Conservation (phyloP, 2,113 vertebrate genomes). For the Scophthalmus maximus region DNA sequence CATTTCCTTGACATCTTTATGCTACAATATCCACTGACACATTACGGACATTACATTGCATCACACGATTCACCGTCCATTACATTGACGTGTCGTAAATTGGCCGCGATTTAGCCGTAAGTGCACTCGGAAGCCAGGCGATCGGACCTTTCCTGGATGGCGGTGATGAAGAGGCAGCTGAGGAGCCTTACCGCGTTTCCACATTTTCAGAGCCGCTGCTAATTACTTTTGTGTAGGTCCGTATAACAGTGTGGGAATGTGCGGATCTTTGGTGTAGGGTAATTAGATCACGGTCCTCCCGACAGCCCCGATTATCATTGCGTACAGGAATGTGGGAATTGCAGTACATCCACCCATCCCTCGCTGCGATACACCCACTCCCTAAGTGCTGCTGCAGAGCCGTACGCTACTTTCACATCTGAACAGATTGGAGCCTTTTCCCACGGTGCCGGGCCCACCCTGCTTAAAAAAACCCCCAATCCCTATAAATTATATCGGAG, state of each 20-base stretch:
- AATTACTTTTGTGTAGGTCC: slow-evolving; percentile 31
- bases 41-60: not conserved
- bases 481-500: slow-evolving; percentile 14
- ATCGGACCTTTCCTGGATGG: not conserved
- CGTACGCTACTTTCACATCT: slow-evolving; percentile 30
- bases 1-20: too few relatives aligned
- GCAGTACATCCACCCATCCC: slow-evolving; percentile 26
- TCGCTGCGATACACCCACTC: slow-evolving; percentile 54
- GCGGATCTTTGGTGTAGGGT: slow-evolving; percentile 38
- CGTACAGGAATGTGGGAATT: slow-evolving; percentile 60
- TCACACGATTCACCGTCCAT: not conserved
- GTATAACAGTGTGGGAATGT: slow-evolving; percentile 19
- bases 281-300: slow-evolving; percentile 37
- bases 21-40: not conserved
- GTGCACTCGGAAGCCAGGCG: not conserved
- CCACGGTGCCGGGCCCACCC: not conserved
- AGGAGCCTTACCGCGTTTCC: not conserved
- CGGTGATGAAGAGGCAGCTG: slow-evolving; percentile 6
- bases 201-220: slow-evolving; percentile 23
- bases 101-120: not conserved
- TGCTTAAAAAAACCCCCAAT: not conserved
- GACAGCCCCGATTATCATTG: slow-evolving; percentile 48
- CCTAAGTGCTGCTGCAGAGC: slow-evolving; percentile 34
- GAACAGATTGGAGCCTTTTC: slow-evolving; percentile 20
- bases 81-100: not conserved